These are phyloP conservation scores for Eulithis testata DNA, from an alignment of 2,888 invertebrate genomes.

Conservation along the genomic window DNA sequence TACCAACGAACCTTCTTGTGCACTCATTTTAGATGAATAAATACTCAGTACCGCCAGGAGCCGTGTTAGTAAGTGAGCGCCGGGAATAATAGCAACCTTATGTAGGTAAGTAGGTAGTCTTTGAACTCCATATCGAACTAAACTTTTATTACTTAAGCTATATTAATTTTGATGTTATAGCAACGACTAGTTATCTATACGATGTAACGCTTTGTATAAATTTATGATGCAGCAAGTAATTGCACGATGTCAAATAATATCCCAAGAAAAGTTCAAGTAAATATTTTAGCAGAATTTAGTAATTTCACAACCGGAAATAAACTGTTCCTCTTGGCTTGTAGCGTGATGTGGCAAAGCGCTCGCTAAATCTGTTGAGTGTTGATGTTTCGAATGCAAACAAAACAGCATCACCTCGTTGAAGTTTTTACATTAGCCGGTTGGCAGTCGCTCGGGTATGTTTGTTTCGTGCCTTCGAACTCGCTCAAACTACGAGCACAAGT, in stretches of 20 bases:
- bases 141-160: not conserved
- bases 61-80: slow-evolving; percentile 59
- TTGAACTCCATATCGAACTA: slow-evolving; percentile 18
- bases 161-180: no score
- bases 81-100: slow-evolving; percentile 46
- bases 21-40: slow-evolving; percentile 79
- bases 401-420: slow-evolving; percentile 65
- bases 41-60: slow-evolving; percentile 59
- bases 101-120: slow-evolving; percentile 23
- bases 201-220: not conserved
- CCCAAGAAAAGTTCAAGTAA: no score
- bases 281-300: no score
- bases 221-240: not conserved
- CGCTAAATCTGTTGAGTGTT: slow-evolving; percentile 60
- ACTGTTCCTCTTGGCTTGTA: not conserved
- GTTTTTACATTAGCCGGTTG: slow-evolving; percentile 77
- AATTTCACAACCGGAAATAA: not conserved
- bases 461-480: slow-evolving; percentile 67
- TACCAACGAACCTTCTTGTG: slow-evolving; percentile 66
- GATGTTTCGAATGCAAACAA: slow-evolving; percentile 72
- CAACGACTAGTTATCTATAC: not conserved
- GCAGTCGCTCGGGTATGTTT: slow-evolving; percentile 63
- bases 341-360: slow-evolving; percentile 42
- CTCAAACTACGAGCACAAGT: slow-evolving; percentile 68
- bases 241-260: no score